A percentile compares a stretch with the other conserved stretches of the same genome.
phyloP scores from a whole-genome alignment of 2,797 vertebrate species.

The Coregonus ussuriensis region DNA sequence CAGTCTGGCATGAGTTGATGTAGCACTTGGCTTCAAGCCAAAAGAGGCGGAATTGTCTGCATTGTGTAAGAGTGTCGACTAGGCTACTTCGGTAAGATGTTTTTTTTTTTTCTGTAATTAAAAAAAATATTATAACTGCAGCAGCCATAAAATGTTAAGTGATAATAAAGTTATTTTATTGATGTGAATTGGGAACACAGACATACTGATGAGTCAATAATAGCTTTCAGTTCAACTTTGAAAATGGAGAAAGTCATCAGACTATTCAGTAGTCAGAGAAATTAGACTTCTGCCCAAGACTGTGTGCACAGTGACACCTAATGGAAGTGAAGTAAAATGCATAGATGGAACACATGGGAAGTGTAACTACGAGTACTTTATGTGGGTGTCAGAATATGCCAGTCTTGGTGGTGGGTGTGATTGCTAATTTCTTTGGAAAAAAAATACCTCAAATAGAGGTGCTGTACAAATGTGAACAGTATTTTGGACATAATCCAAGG shows the following conservation, averaged over 20 bases:
- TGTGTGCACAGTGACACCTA: conserved; percentile 71
- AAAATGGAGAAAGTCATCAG: conserved; percentile 35
- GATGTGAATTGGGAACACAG: conserved; percentile 49
- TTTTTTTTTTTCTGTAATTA: not conserved
- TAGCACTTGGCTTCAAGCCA: conserved; percentile 56
- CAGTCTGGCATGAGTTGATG: conserved; percentile 42
- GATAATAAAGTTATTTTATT: conserved; percentile 2
- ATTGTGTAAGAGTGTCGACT: conserved; percentile 36
- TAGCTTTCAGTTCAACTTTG: conserved; percentile 48
- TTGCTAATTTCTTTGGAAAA: not conserved
- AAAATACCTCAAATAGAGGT: not conserved
- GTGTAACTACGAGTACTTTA: not conserved
- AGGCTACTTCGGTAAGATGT: conserved; percentile 15
- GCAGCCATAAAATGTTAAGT: conserved; percentile 14
- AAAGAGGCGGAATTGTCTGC: conserved; percentile 35
- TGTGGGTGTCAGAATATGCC: not conserved
- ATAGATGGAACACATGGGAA: not conserved
- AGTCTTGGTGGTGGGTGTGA: not conserved
- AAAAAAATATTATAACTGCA: conserved; percentile 40
- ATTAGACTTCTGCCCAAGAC: conserved; percentile 22
- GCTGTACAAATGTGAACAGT: not conserved
- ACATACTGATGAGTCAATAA: conserved; percentile 48
- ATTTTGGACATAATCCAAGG: not conserved
- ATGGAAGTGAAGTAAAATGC: conserved; percentile 37
- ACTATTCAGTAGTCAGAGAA: not conserved